phyloP scores from a whole-genome alignment of 2,888 invertebrate genomes.

The Campaea margaritaria region DNA sequence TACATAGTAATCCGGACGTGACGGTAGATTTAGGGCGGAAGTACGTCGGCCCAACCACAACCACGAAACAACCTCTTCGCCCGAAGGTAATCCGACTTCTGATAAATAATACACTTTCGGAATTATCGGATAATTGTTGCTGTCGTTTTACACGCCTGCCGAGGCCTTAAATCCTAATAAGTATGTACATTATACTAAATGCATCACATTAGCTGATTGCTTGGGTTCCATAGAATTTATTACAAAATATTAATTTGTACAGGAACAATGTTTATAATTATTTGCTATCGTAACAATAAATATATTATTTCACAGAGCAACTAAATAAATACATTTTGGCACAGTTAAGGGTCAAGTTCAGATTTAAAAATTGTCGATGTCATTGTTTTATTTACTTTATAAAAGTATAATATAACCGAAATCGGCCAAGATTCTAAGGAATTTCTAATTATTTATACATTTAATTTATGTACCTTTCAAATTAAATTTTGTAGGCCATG shows the following conservation, averaged over 20 bases:
- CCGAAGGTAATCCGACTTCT: no score
- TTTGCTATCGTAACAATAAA: conserved; percentile 20
- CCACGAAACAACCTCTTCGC: no score
- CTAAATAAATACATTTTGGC: conserved; percentile 37
- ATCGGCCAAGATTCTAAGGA: background rate
- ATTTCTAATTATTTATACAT: no score
- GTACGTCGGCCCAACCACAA: no score
- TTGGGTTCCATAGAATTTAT: conserved; percentile 6
- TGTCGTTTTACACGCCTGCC: no score
- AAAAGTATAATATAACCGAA: conserved; percentile 27
- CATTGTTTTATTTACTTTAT: conserved; percentile 4
- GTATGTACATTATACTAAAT: conserved; percentile 11
- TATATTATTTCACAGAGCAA: conserved; percentile 17
- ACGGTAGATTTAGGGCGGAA: no score
- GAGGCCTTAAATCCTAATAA: background rate
- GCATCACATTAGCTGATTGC: conserved; percentile 15
- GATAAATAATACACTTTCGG: no score
- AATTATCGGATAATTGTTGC: no score
- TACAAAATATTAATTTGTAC: conserved; percentile 35
- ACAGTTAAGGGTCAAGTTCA: conserved; percentile 29
- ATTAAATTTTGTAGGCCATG: conserved; percentile 47
- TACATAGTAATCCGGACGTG: no score
- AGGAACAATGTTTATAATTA: conserved; percentile 35
- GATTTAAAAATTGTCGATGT: conserved; percentile 27
- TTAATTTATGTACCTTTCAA: background rate